Percentiles rank a stretch among this genome's conserved stretches.
Evolutionary conservation across 2,888 invertebrate genomes (phyloP).

Genomic region (Xylocampa areola): DNA sequence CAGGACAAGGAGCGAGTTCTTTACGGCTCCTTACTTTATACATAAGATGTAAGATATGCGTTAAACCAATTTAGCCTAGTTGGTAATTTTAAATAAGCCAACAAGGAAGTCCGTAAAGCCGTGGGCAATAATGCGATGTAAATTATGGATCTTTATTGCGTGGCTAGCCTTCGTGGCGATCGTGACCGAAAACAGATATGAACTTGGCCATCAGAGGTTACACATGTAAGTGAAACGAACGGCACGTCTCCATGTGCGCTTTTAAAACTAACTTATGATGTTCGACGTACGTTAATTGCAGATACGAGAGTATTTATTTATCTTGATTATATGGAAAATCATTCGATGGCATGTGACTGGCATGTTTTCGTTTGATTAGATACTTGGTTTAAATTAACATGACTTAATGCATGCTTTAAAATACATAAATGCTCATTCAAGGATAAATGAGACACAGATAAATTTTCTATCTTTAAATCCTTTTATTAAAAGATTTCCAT

Average conservation of each 20-base stretch:
- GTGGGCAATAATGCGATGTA: conserved; percentile 54
- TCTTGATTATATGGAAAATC: conserved; percentile 2
- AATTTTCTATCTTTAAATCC: neutral
- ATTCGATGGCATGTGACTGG: neutral
- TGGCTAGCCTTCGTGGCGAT: conserved; percentile 72
- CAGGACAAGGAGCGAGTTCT: conserved; percentile 75
- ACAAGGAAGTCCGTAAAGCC: conserved; percentile 49
- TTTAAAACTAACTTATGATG: conserved; percentile 5
- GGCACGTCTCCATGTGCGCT: conserved; percentile 15
- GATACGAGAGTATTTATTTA: conserved; percentile 32
- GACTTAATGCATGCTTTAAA: conserved; percentile 8
- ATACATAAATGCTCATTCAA: too few species aligned
- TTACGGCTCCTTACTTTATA: conserved; percentile 81
- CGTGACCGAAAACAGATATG: conserved; percentile 72
- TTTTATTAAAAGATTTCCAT: too few species aligned
- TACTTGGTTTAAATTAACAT: conserved; percentile 7
- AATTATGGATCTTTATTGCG: conserved; percentile 70
- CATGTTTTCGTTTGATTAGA: neutral
- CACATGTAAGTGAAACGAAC: conserved; percentile 37
- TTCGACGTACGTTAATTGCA: conserved; percentile 31
- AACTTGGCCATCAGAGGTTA: conserved; percentile 54
- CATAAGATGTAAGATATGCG: conserved; percentile 75
- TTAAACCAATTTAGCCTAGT: conserved; percentile 77
- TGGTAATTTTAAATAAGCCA: conserved; percentile 65
- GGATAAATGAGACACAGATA: neutral